These are phyloP conservation scores for Callithrix jacchus DNA, from an alignment of 2,113 vertebrate species.

Conservation along the genomic window DNA sequence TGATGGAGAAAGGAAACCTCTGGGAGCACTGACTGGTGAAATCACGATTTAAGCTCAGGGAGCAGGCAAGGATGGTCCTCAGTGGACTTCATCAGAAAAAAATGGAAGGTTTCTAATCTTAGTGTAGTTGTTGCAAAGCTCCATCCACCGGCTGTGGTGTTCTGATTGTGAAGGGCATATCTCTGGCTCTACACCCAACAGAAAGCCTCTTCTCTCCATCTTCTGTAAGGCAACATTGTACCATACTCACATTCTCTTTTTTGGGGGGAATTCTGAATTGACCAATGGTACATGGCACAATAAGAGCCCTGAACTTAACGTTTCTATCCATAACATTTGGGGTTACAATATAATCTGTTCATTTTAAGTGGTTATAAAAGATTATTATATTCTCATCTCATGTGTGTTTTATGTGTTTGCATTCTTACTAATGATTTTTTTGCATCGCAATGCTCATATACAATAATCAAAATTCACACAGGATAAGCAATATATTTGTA, in stretches of 20 bases:
- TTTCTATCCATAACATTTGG: background rate
- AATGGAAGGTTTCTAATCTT: background rate
- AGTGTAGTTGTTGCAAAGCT: background rate
- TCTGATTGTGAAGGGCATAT: background rate
- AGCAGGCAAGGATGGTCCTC: background rate
- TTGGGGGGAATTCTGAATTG: too few relatives aligned
- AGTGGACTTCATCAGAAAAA: background rate
- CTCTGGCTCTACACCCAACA: background rate
- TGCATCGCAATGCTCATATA: background rate
- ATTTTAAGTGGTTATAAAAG: background rate
- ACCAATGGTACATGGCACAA: background rate
- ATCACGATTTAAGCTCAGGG: background rate
- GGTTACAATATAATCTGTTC: background rate
- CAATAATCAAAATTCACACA: background rate
- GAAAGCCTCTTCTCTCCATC: background rate
- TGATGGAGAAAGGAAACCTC: background rate
- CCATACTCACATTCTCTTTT: background rate
- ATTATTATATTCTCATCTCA: background rate
- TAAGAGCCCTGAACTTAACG: background rate
- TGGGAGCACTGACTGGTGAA: background rate
- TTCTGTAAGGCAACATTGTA: background rate
- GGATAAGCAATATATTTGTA: background rate
- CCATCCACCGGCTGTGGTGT: background rate
- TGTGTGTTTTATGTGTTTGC: background rate
- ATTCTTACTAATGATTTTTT: background rate